Base-by-base conservation (phyloP, 2,888 invertebrate species). In the Pardosa pseudoannulata region DNA sequence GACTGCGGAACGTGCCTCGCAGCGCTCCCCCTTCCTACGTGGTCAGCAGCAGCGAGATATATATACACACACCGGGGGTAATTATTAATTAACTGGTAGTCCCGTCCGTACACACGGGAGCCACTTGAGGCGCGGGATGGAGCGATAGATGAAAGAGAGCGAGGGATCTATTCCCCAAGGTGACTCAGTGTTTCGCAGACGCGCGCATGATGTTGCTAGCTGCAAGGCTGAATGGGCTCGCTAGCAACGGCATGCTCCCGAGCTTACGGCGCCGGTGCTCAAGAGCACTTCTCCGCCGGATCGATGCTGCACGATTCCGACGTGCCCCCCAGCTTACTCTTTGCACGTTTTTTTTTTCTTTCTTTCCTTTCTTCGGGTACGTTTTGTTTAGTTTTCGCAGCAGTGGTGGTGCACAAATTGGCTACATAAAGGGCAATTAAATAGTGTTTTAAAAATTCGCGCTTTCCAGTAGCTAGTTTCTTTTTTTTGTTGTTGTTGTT, bases 351-450 rank as follows among this genome's bases (percentile, higher is more conserved):
- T 68, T 68, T 56, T 39, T 13, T 67, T 29, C 29, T 65, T 65
- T 65, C n/a, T 31, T 28, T 65, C 19, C 6, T 31, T 67, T 32
- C 36, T 19, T 67, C 36, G 67, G 31, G 67, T 67, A 31, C 32
- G 67, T 67, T 75, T 82, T 82, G 74, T 82, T 82, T 68, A 70
- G 68, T 70, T 64, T 74, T 64, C 28, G 29, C 31, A 50, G 64
- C 16, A 56, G 70, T 32, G 50, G 39, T 16, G 75, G 41, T 56
- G 50, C 29, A 32, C 75, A 86, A 86, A 86, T 86, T 86, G 85
- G 79, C 85, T 86, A 79, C 76, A 76, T 87, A 76, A 87, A 87
- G 79, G 87, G 87, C 87, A 87, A 87, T 87, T 87, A 87, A 87
- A 83, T 29, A 70, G 70, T 36, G 65, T 39, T 29, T 78, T 85